Base-by-base conservation (phyloP, 1,140 invertebrate species). In the Phenacoccus solenopsis region DNA sequence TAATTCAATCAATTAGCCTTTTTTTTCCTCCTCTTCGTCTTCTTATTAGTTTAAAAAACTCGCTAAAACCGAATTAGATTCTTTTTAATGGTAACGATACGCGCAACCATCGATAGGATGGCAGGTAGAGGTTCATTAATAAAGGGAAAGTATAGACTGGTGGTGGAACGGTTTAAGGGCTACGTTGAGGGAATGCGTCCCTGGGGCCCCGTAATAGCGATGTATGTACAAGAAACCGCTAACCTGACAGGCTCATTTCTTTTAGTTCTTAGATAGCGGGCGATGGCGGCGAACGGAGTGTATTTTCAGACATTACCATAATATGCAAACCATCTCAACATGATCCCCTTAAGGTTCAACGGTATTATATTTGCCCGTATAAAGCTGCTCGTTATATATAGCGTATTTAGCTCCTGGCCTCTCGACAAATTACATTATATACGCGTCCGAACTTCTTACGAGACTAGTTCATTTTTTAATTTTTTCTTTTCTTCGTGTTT, bases 261-360 rank as follows among this genome's bases (percentile, higher is more conserved):
- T 64, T 64, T 64, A 64, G 59, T 64, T 64, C 20, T 64, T 27
- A 24, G 10, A 24, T 10, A 20, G 22, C 12, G 25, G 59, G 13
- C 22, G 59, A 24, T 20, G 59, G 59, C 59, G 59, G 59, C 59
- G 59, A 4, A 64, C 59, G 59, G 59, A 64, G 59, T 25, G 20
- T 64, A 64, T 64, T 64, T 64, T 64, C 59, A 64, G 59, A 64
- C 59, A 64, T 64, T 64, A 64, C 59, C 59, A 64, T 64, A 64
- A 64, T 64, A 64, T 64, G 59, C 59, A 64, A 64, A 64, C 59
- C 59, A 64, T 27, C 59, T 64, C 59, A 64, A 64, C 59, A 27
- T 64, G 59, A 64, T 64, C 59, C 59, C 59, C 59, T 64, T 64
- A 64, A 64, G 59, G 25, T 64, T 64, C 59, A 27, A 25, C 59